Base-by-base conservation (phyloP, 2,797 vertebrate species). In the Dermochelys coriacea region DNA sequence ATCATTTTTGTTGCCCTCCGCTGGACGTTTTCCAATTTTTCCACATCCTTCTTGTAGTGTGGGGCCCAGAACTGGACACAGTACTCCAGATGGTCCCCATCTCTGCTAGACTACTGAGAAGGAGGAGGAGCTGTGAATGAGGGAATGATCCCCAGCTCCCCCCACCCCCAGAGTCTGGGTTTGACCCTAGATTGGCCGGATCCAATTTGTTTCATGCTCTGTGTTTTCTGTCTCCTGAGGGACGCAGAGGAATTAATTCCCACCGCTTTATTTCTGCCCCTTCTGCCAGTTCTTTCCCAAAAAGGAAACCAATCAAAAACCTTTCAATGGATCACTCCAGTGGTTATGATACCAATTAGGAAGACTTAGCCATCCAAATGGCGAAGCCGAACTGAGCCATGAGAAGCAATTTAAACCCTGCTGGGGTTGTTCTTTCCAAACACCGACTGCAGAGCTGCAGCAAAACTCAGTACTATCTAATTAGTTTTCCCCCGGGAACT, bases 341-440 rank as follows among this genome's bases (percentile, higher is more conserved):
- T 21, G 59, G 90, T 94, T 94, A 86, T 27, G 4, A 80, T 10
- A 87, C 94, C 95, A 97, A 97, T 97, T 96, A 97, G 88, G 55
- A 91, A 97, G 96, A 95, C 88, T 89, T 95, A 93, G 93, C 96
- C 92, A 96, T 91, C 89, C 91, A 93, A 95, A 93, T 87, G 91
- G 95, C 92, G 95, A 96, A 96, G 96, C 90, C 95, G 95, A 97
- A 96, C 89, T 93, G 95, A 94, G 96, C 93, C 96, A 95, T 93
- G 93, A 96, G 96, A 96, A 96, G 96, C 84, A 89, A 95, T 97
- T 96, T 93, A 95, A 95, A 90, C 88, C 96, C 96, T 93, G 94
- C 96, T 96, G 96, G 92, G 94, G 90, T 71, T 94, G 88, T 85
- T 81, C 91, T 2, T 75, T 86, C 93, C 41, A 2, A 91, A 93